phyloP scores from a whole-genome alignment of 2,113 vertebrate species.

The Murina feae region DNA sequence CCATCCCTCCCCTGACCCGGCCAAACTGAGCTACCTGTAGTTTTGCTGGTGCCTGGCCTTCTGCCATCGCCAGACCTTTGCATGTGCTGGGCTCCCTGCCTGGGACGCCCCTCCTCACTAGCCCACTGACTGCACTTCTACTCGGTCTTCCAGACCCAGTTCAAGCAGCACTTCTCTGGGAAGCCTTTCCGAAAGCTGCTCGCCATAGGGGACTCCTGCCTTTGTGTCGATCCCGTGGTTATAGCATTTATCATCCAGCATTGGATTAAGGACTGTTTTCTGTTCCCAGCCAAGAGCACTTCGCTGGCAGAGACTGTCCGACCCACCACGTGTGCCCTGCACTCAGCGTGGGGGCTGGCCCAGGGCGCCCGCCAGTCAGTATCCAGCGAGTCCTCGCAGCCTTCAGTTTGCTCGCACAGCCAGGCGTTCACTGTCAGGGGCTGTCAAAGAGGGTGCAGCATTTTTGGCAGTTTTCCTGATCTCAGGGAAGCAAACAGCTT shows the following conservation, averaged over 20 bases:
- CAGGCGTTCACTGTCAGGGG: background rate
- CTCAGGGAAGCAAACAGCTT: background rate
- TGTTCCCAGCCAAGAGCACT: background rate
- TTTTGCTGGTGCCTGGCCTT: background rate
- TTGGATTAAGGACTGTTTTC: background rate
- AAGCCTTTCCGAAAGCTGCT: background rate
- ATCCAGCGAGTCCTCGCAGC: background rate
- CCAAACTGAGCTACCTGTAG: background rate
- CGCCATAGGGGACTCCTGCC: background rate
- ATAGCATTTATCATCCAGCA: background rate
- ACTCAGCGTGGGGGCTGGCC: background rate
- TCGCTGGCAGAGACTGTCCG: background rate
- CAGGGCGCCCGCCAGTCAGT: background rate
- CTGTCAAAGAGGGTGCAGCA: background rate
- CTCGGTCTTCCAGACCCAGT: background rate
- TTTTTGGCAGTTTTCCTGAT: background rate
- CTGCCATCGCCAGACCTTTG: fast-evolving
- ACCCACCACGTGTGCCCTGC: background rate
- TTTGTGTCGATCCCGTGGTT: background rate
- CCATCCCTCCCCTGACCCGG: fast-evolving
- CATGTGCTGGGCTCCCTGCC: fast-evolving
- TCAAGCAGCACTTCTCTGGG: background rate
- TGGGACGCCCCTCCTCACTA: background rate
- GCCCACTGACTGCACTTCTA: background rate
- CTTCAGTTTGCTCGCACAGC: background rate